Percentiles rank a stretch among this genome's conserved stretches.
Conservation (phyloP, 2,888 invertebrate species). For the Agriotes lineatus region DNA sequence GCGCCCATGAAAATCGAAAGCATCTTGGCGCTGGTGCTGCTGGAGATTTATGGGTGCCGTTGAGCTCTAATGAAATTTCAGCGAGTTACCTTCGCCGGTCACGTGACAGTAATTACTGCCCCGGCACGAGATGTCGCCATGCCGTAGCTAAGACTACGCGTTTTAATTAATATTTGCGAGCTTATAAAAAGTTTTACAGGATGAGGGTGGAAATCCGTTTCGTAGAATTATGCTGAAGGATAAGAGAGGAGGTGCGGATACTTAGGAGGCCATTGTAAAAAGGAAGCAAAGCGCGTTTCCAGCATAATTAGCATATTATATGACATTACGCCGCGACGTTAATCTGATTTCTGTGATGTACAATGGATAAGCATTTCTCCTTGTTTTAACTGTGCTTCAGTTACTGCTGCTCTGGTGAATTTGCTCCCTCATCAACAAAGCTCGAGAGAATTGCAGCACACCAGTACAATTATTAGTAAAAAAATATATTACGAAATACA, state of each 20-base stretch:
- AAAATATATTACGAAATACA: too few species aligned
- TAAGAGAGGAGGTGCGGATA: slow-evolving; percentile 46
- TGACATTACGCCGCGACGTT: slow-evolving; percentile 46
- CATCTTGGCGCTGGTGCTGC: slow-evolving; percentile 21
- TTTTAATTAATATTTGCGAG: slow-evolving; percentile 61
- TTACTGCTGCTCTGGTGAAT: neutral
- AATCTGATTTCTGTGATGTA: slow-evolving; percentile 44
- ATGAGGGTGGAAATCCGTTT: slow-evolving; percentile 48
- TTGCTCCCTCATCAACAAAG: neutral
- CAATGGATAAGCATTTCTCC: slow-evolving; percentile 36
- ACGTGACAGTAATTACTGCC: slow-evolving; percentile 57
- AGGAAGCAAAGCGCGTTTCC: slow-evolving; percentile 43
- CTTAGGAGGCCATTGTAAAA: slow-evolving; percentile 45
- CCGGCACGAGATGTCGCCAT: slow-evolving; percentile 51
- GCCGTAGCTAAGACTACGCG: slow-evolving; percentile 52
- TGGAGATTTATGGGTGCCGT: slow-evolving; percentile 68
- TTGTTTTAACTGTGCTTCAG: slow-evolving; percentile 21
- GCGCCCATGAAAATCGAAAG: slow-evolving; percentile 23
- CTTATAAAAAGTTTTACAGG: slow-evolving; percentile 54
- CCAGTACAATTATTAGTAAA: too few species aligned
- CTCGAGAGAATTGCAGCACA: too few species aligned
- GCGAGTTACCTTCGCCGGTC: slow-evolving; percentile 54
- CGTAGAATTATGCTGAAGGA: slow-evolving; percentile 45
- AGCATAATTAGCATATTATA: slow-evolving; percentile 51
- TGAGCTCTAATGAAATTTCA: slow-evolving; percentile 69